Evolutionary conservation across 1,140 invertebrate species (phyloP), one percentile per base, ranked within the genome.

Genomic region (Drosophila ficusphila): DNA sequence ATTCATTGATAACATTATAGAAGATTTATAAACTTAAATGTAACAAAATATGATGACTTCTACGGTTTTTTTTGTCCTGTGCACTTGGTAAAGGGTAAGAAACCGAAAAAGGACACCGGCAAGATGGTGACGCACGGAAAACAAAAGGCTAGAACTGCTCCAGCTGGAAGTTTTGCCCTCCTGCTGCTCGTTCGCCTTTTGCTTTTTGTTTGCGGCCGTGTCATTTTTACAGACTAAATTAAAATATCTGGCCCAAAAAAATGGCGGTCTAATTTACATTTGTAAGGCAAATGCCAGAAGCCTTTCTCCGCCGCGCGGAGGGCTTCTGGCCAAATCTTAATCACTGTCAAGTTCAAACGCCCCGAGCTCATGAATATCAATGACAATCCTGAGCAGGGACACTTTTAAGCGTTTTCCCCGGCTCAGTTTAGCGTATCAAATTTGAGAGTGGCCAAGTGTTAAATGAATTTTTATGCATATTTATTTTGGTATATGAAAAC

Each of bases 321-420:
- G 42, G 57, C 56, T n/a, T n/a, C n/a, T n/a, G 69, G 65, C 69
- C 81, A 88, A 88, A 88, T 89, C 85, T 88, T 88, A 88, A 89
- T 88, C 83, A 88, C 79, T 88, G 83, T 88, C 83, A 88, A 88
- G 83, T 89, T 88, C 83, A 88, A 89, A 89, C 83, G 83, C 83
- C 79, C 79, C 31, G 25, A 74, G 83, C 83, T 88, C 83, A 88
- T 88, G 83, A 89, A 88, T 88, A 88, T 88, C 83, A 88, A 88
- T 88, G 83, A 89, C 83, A 89, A 79, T 53, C 72, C 79, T 34
- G 42, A 38, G 38, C 51, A 47, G 23, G 39, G 61, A 49, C 54
- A 31, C 70, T 61, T 38, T 48, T 39, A 39, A 42, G 25, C 48
- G 27, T 27, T 56, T 31, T 47, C 25, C 23, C 27, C 47, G 19